A percentile compares a stretch with the other conserved stretches of the same genome.
phyloP scores from a whole-genome alignment of 2,888 invertebrate species.

The Venusia cambrica region DNA sequence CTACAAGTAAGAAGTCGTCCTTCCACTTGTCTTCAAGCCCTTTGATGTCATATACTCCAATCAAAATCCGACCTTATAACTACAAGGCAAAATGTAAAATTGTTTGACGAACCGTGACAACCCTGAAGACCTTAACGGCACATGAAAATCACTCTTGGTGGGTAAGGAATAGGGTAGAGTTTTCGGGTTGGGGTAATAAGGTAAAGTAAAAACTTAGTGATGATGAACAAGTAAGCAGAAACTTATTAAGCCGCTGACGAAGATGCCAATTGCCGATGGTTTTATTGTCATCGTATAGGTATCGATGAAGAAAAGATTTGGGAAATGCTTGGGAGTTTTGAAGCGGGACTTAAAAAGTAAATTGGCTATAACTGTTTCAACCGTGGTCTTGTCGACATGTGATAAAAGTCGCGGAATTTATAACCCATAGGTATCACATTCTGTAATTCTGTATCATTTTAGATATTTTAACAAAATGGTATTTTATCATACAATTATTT shows the following conservation, averaged over 20 bases:
- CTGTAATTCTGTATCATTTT: too few relatives aligned
- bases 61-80: constrained; percentile 30
- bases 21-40: constrained; percentile 45
- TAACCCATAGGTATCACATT: too few relatives aligned
- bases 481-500: too few relatives aligned
- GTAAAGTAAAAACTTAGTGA: constrained; percentile 51
- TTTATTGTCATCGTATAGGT: constrained; percentile 44
- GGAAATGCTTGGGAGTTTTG: constrained; percentile 21
- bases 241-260: constrained; percentile 69
- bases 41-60: constrained; percentile 42
- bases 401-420: too few relatives aligned
- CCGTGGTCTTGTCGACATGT: too few relatives aligned
- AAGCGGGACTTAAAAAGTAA: background rate
- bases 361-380: too few relatives aligned
- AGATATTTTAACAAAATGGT: too few relatives aligned
- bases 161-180: constrained; percentile 21
- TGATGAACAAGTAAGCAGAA: constrained; percentile 69
- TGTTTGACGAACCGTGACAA: constrained; percentile 5
- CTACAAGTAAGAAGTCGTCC: constrained; percentile 60
- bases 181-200: constrained; percentile 2
- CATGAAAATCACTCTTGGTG: constrained; percentile 9
- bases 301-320: constrained; percentile 29
- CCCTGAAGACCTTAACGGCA: constrained; percentile 1
- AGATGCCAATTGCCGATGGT: constrained; percentile 61
- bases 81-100: constrained; percentile 21